Percentiles rank a stretch among this genome's conserved stretches.
phyloP scores from a whole-genome alignment of 2,797 vertebrate species.

The Ptychadena robeensis region DNA sequence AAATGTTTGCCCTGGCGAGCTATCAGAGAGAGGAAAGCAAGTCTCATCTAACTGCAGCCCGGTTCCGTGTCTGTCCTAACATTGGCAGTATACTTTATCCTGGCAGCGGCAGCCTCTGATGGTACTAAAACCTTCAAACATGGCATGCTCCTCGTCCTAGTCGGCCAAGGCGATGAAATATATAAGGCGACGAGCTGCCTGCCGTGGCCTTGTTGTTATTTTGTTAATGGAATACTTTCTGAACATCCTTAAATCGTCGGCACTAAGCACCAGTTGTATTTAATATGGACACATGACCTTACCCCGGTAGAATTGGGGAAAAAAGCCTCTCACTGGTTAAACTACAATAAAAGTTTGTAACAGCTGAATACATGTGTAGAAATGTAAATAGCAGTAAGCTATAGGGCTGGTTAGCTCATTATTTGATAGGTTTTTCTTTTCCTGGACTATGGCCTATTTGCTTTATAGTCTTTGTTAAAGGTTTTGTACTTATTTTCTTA shows the following conservation, averaged over 20 bases:
- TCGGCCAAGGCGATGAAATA: constrained; percentile 17
- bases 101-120: constrained; percentile 48
- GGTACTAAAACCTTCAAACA: constrained; percentile 46
- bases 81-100: constrained; percentile 33
- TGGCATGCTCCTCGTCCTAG: constrained; percentile 4
- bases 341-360: too few species aligned
- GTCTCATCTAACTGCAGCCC: constrained; percentile 49
- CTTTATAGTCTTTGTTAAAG: too few species aligned
- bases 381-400: too few species aligned
- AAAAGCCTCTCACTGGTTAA: not conserved
- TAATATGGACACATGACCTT: not conserved
- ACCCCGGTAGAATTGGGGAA: not conserved
- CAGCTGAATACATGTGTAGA: too few species aligned
- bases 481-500: too few species aligned
- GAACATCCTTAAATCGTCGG: not conserved
- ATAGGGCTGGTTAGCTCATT: too few species aligned
- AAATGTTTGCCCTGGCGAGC: constrained; percentile 45
- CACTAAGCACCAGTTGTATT: not conserved
- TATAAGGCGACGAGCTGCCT: constrained; percentile 14
- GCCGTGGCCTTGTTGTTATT: not conserved
- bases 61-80: constrained; percentile 36
- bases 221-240: not conserved
- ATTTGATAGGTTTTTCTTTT: too few species aligned
- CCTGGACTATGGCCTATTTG: too few species aligned
- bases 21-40: constrained; percentile 43